phyloP scores from a whole-genome alignment of 2,888 invertebrate genomes.

The Ophion slaviceki region DNA sequence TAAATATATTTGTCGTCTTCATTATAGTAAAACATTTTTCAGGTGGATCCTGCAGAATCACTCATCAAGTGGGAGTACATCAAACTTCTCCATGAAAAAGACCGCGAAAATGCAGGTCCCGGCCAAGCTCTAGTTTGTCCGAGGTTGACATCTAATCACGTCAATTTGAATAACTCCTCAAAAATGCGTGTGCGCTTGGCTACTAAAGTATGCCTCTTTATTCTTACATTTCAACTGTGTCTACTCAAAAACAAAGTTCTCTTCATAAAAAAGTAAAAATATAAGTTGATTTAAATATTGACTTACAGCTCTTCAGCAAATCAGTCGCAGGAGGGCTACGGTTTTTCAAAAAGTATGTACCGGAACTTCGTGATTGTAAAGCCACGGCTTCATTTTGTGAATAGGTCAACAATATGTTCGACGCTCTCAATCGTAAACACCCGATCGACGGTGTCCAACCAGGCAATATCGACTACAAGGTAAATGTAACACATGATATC shows the following conservation, averaged over 20 bases:
- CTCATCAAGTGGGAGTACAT: constrained; percentile 44
- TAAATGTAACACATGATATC: constrained; percentile 26
- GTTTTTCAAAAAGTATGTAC: constrained; percentile 31
- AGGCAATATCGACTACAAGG: constrained; percentile 45
- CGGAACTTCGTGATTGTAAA: constrained; percentile 32
- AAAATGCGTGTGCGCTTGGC: constrained; percentile 45
- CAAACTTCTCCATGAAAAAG: constrained; percentile 37
- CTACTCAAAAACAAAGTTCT: neutral
- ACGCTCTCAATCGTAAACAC: constrained; percentile 54
- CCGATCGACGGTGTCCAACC: constrained; percentile 38
- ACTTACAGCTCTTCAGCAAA: constrained; percentile 44
- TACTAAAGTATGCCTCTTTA: neutral
- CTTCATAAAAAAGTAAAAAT: constrained; percentile 1
- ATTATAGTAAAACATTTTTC: constrained; percentile 28
- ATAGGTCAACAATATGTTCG: constrained; percentile 53
- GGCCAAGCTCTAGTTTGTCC: constrained; percentile 39
- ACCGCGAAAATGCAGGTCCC: constrained; percentile 28
- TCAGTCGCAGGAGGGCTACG: constrained; percentile 45
- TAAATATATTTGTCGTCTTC: constrained; percentile 2
- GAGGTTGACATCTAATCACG: constrained; percentile 30
- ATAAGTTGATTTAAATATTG: constrained; percentile 8
- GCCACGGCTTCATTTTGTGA: constrained; percentile 28
- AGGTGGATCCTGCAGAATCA: constrained; percentile 32
- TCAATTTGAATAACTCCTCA: constrained; percentile 20
- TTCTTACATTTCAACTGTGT: neutral